Base-by-base conservation (phyloP, 1,140 invertebrate genomes). In the Oreohelix idahoensis region DNA sequence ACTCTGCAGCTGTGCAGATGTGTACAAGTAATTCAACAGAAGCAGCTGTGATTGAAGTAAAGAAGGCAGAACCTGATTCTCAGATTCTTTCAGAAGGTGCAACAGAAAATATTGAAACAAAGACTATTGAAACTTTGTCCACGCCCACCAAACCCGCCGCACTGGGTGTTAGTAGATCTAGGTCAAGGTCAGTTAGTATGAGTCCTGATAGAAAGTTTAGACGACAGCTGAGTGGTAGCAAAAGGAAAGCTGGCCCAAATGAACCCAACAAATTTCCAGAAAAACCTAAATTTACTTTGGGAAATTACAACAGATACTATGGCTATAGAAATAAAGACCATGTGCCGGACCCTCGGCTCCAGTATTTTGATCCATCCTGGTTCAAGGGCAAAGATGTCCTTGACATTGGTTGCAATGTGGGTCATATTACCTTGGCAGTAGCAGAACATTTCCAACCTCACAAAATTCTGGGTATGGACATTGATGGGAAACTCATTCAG, bases 351-450 rank as follows among this genome's bases (percentile, higher is more conserved):
- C 93, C 95, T 42, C 94, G 98, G 74, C 92, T 99, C 71, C 94
- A 95, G 85, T 95, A 96, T 76, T 96, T 99, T 84, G 95, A 96
- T 84, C 93, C 94, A 69, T 95, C 98, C 87, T 94, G 98, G 90
- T 99, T 99, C 92, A 93, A 95, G 84, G 95, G 95, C 23, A 98
- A 98, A 93, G 96, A 98, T 92, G 95, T 99, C 36, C 93, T 99
- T 63, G 98, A 99, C 90, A 97, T 99, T 90, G 98, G 98, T 17
- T 99, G 98, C 92, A 99, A 99, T 94, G 96, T 97, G 86, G 98
- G 98, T 2, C 96, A 98, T 90, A 95, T 99, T 71, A 98, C 98
- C 2, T 88, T 95, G 15, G 89, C 92, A 0, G 94, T 99, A 74
- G 98, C 97, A 0, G 94, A 96, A 84, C 95, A 98, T 88, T 96